These are phyloP conservation scores for Andrena praecox DNA, from an alignment of 2,888 invertebrate genomes.

Conservation along the genomic window DNA sequence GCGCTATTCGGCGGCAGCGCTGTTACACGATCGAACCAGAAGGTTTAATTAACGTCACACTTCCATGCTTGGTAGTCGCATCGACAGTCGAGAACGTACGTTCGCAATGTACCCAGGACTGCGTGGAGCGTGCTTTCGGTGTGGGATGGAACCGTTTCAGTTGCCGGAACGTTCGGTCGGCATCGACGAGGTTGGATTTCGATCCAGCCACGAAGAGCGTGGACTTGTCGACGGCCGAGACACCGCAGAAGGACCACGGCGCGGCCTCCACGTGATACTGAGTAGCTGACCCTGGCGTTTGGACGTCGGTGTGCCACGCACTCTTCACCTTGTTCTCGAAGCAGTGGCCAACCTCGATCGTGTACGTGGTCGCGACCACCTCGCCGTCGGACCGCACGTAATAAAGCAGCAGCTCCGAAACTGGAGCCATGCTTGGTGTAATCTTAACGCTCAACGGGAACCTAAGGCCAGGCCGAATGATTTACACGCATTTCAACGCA, in stretches of 20 bases:
- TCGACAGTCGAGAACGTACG: conserved; percentile 63
- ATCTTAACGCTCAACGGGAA: conserved; percentile 85
- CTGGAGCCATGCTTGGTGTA: conserved; percentile 85
- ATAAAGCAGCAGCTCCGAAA: conserved; percentile 86
- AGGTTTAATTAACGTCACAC: too few species aligned
- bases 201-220: conserved; percentile 84
- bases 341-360: conserved; percentile 86
- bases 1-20: not conserved
- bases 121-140: conserved; percentile 74
- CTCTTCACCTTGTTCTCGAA: conserved; percentile 86
- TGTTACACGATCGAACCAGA: too few species aligned
- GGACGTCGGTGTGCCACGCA: conserved; percentile 85
- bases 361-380: conserved; percentile 86
- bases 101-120: conserved; percentile 81
- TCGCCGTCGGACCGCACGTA: conserved; percentile 87
- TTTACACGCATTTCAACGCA: not conserved
- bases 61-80: not conserved
- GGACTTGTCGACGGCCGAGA: conserved; percentile 87
- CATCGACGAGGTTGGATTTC: conserved; percentile 76
- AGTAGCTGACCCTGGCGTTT: conserved; percentile 86
- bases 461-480: conserved; percentile 66
- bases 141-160: conserved; percentile 80
- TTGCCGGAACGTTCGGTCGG: conserved; percentile 77
- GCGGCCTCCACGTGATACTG: conserved; percentile 86
- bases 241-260: conserved; percentile 87